Percentiles rank a stretch among this genome's conserved stretches.
phyloP scores from a whole-genome alignment of 2,888 invertebrate genomes.

The Ptilodon capucinus region DNA sequence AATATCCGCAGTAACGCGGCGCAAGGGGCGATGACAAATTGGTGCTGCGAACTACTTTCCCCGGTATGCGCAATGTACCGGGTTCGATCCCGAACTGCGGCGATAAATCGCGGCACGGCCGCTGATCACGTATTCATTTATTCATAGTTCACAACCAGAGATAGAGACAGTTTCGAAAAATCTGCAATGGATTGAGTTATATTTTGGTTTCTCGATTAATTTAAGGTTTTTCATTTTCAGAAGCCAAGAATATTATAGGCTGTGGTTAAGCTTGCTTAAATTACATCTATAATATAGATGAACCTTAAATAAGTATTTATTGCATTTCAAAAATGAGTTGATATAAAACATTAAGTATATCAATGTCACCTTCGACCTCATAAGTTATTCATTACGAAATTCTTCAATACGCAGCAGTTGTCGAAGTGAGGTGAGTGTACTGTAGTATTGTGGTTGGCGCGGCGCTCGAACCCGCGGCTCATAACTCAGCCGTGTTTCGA shows the following conservation, averaged over 20 bases:
- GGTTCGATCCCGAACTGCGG: conserved; percentile 4
- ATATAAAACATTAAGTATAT: not conserved
- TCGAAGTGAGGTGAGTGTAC: not conserved
- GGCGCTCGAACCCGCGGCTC: not conserved
- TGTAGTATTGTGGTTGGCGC: not conserved
- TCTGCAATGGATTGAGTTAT: not conserved
- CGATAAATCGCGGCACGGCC: conserved; percentile 20
- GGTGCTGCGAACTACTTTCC: conserved; percentile 15
- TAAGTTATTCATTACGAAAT: not conserved
- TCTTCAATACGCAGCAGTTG: not conserved
- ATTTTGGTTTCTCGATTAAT: not conserved
- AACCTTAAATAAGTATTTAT: too few relatives aligned
- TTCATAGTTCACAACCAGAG: conserved; percentile 11
- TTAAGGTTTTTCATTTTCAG: too few relatives aligned
- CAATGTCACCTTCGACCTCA: not conserved
- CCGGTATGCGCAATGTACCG: not conserved
- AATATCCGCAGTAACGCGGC: conserved; percentile 10
- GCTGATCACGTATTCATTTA: conserved; percentile 12
- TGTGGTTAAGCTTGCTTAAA: too few relatives aligned
- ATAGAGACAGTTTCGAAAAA: not conserved
- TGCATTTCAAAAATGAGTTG: not conserved
- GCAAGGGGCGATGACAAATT: conserved; percentile 20
- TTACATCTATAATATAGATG: too few relatives aligned
- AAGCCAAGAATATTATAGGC: too few relatives aligned
- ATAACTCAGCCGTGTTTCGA: conserved; percentile 1